Conservation (phyloP, 2,113 vertebrate genomes). For the Stercorarius parasiticus region DNA sequence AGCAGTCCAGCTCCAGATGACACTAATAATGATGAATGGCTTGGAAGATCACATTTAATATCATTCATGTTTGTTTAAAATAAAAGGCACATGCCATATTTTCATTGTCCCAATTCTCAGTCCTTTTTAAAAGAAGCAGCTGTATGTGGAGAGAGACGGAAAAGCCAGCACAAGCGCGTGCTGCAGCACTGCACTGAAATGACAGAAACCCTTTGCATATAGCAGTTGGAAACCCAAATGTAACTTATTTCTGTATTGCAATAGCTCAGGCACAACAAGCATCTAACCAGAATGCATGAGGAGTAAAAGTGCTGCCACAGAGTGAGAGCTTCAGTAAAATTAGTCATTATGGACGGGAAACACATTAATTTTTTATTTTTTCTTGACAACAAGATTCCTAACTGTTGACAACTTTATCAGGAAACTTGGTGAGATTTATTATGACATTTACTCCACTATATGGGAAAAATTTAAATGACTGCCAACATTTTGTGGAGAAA, state of each 20-base stretch:
- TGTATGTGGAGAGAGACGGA: background rate
- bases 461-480: background rate
- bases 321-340: background rate
- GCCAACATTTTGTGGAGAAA: background rate
- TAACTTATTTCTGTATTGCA: background rate
- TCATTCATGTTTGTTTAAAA: background rate
- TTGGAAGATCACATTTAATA: background rate
- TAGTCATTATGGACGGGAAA: background rate
- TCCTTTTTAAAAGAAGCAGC: conserved; percentile 1
- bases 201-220: background rate
- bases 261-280: background rate
- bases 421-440: background rate
- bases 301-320: background rate
- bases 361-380: background rate
- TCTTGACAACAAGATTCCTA: background rate
- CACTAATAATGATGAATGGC: background rate
- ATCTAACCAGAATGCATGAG: background rate
- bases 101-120: background rate
- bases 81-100: background rate
- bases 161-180: background rate
- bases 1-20: background rate
- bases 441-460: background rate
- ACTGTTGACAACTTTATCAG: background rate
- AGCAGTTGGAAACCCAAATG: background rate
- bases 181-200: background rate